Conservation (phyloP, 2,113 vertebrate genomes). For the Bufo bufo region DNA sequence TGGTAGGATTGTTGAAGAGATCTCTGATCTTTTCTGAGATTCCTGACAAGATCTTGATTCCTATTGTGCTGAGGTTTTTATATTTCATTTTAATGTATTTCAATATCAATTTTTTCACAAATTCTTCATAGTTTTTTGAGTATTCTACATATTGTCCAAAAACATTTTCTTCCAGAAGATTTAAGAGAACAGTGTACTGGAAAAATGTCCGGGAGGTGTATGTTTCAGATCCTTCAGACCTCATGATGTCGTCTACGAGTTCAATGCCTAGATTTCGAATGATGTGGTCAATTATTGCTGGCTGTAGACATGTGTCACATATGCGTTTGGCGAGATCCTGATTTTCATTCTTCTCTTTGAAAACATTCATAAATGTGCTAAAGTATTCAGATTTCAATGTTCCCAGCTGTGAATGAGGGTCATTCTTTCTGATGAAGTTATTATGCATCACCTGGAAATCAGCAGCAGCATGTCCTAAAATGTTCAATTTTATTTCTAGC, state of each 20-base stretch:
- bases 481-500: slow-evolving; percentile 50
- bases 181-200: slow-evolving; percentile 49
- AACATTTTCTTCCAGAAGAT: slow-evolving; percentile 43
- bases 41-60: background rate
- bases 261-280: background rate
- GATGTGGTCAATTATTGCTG: slow-evolving; percentile 21
- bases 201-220: slow-evolving; percentile 28
- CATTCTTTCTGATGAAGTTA: slow-evolving; percentile 1
- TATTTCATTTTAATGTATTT: slow-evolving; percentile 12
- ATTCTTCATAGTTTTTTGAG: slow-evolving; percentile 44
- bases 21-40: slow-evolving; percentile 4
- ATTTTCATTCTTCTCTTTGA: slow-evolving; percentile 29
- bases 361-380: slow-evolving; percentile 17
- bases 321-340: slow-evolving; percentile 29
- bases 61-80: background rate
- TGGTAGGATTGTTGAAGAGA: background rate
- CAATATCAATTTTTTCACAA: slow-evolving; percentile 60
- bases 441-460: slow-evolving; percentile 53
- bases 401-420: slow-evolving; percentile 19
- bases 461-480: slow-evolving; percentile 8
- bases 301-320: slow-evolving; percentile 53
- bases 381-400: slow-evolving; percentile 28
- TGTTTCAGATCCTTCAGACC: background rate
- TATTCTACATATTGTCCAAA: slow-evolving; percentile 33
- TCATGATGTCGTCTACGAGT: slow-evolving; percentile 48